Conservation (phyloP, 2,888 invertebrate genomes). For the Tachina fera region DNA sequence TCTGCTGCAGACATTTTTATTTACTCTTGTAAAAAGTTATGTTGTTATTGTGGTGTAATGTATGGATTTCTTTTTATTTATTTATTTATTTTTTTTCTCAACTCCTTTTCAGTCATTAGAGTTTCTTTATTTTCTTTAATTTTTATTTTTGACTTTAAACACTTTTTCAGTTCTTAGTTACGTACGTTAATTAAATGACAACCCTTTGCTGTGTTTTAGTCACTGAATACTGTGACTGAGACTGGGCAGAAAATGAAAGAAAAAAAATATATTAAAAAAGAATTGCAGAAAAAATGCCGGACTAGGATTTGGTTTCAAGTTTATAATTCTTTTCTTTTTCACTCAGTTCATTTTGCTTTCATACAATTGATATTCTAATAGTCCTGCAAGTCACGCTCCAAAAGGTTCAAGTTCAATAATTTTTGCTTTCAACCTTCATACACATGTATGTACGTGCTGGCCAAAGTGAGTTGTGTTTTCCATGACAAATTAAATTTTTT, state of each 20-base stretch:
- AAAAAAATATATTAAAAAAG: background rate
- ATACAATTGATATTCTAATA: slow-evolving; percentile 55
- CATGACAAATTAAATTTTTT: slow-evolving; percentile 3
- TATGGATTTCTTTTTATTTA: slow-evolving; percentile 54
- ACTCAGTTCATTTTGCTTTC: slow-evolving; percentile 43
- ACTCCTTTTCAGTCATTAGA: slow-evolving; percentile 44
- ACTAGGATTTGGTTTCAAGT: slow-evolving; percentile 64
- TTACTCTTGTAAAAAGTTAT: slow-evolving; percentile 11
- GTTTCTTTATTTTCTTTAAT: slow-evolving; percentile 24
- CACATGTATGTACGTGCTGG: background rate
- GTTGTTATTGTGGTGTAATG: slow-evolving; percentile 60
- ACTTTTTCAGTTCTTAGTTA: slow-evolving; percentile 28
- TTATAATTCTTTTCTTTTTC: slow-evolving; percentile 30
- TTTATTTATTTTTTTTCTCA: slow-evolving; percentile 15
- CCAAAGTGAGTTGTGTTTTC: slow-evolving; percentile 8
- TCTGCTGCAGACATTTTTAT: slow-evolving; percentile 20
- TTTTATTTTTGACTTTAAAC: slow-evolving; percentile 19
- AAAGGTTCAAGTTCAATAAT: slow-evolving; percentile 71
- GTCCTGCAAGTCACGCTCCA: slow-evolving; percentile 71
- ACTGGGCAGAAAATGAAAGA: background rate
- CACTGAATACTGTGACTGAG: slow-evolving; percentile 17
- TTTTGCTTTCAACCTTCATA: slow-evolving; percentile 36
- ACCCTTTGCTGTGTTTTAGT: slow-evolving; percentile 44
- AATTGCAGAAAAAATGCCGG: slow-evolving; percentile 34
- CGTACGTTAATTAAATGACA: slow-evolving; percentile 63